phyloP scores from a whole-genome alignment of 2,888 invertebrate genomes.

The Mechanitis messenoides region DNA sequence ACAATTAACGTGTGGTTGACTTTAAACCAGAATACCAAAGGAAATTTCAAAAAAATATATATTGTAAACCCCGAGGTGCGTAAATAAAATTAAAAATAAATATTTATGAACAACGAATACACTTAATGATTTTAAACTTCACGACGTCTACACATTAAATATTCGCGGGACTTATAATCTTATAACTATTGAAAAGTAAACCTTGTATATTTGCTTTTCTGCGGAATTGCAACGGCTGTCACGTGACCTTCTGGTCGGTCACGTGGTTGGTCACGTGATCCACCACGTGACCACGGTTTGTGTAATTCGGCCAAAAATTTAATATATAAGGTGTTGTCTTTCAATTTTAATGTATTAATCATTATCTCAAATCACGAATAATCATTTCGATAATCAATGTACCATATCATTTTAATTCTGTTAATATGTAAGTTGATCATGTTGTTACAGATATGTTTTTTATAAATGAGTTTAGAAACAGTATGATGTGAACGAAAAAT shows the following conservation, averaged over 20 bases:
- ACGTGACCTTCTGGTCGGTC: too few species aligned
- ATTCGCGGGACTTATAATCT: too few species aligned
- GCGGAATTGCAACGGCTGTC: too few species aligned
- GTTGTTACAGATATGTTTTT: slow-evolving; percentile 75
- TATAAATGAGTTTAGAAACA: slow-evolving; percentile 69
- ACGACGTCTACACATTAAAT: too few species aligned
- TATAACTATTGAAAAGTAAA: too few species aligned
- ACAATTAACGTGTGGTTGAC: too few species aligned
- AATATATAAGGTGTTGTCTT: too few species aligned
- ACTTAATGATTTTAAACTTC: neutral
- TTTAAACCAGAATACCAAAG: too few species aligned
- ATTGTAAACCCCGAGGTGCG: neutral
- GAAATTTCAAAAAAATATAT: too few species aligned
- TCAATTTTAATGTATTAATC: too few species aligned
- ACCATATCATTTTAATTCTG: slow-evolving; percentile 74
- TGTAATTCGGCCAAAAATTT: too few species aligned
- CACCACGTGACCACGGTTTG: neutral
- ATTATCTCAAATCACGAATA: slow-evolving; percentile 15
- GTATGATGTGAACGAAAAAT: slow-evolving; percentile 71
- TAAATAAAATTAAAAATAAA: neutral
- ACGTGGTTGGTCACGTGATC: neutral
- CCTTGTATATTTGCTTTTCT: too few species aligned
- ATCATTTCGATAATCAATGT: slow-evolving; percentile 62
- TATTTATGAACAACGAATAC: slow-evolving; percentile 19
- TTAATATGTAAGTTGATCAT: slow-evolving; percentile 67